Conservation (phyloP, 92 coral and sea anemone species). For the Diadumene lineata region DNA sequence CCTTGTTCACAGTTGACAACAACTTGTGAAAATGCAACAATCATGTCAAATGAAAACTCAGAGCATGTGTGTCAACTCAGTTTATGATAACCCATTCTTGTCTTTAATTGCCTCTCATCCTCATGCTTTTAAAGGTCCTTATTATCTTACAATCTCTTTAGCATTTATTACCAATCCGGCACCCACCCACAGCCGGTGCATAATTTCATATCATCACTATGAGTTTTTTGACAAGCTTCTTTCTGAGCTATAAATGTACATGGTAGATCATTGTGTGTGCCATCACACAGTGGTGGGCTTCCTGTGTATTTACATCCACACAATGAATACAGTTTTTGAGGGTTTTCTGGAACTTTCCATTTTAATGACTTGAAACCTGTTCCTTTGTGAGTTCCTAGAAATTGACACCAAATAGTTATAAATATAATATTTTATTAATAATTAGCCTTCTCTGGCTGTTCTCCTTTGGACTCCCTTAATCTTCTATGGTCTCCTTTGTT, state of each 20-base stretch:
- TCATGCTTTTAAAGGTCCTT: background rate
- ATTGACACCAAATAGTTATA: background rate
- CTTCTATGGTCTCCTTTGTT: too few species aligned
- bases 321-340: slow-evolving; percentile 57
- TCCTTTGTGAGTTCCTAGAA: slow-evolving; percentile 55
- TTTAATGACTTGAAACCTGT: slow-evolving; percentile 68
- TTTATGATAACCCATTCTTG: background rate
- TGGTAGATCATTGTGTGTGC: slow-evolving; percentile 58
- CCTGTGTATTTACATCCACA: slow-evolving; percentile 70
- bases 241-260: slow-evolving; percentile 34
- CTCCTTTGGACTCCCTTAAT: too few species aligned
- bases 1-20: too few species aligned
- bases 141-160: background rate
- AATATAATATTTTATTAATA: too few species aligned
- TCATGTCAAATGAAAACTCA: too few species aligned
- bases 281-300: slow-evolving; percentile 63
- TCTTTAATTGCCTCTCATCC: background rate
- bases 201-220: slow-evolving; percentile 39
- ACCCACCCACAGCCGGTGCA: slow-evolving; percentile 77
- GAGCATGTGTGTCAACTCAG: too few species aligned
- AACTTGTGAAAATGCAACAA: too few species aligned
- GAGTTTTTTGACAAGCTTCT: slow-evolving; percentile 41
- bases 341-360: slow-evolving; percentile 70
- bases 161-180: slow-evolving; percentile 46
- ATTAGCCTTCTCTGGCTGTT: background rate